phyloP scores from a whole-genome alignment of 2,797 vertebrate species.

The Alca torda region DNA sequence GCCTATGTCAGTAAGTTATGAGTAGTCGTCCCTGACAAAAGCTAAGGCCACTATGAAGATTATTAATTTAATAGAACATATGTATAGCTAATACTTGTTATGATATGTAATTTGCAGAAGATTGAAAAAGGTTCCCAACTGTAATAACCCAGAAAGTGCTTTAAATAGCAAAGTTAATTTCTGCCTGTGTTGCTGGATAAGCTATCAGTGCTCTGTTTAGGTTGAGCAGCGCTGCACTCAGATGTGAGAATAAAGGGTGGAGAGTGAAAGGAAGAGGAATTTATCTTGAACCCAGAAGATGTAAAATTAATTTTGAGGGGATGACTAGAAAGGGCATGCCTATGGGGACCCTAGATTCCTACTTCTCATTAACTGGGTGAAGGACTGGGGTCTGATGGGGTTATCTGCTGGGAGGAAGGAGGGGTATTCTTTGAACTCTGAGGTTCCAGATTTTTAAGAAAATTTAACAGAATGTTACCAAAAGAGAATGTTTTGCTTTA shows the following conservation, averaged over 20 bases:
- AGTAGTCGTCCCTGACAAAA: neutral
- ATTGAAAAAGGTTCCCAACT: neutral
- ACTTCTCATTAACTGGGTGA: neutral
- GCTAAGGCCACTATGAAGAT: neutral
- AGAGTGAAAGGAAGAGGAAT: neutral
- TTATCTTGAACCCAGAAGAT: neutral
- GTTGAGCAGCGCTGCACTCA: neutral
- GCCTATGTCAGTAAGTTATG: neutral
- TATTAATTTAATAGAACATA: slow-evolving; percentile 5
- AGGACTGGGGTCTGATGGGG: neutral
- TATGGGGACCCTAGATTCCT: neutral
- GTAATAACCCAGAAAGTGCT: neutral
- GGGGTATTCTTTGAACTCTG: neutral
- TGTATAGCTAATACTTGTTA: neutral
- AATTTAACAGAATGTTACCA: neutral
- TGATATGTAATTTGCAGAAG: neutral
- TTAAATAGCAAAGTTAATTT: slow-evolving; percentile 30
- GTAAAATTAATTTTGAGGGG: neutral
- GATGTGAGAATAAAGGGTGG: neutral
- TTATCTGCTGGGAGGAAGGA: neutral
- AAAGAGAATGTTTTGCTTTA: neutral
- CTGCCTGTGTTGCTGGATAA: neutral
- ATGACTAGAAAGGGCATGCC: neutral
- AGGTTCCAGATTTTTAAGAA: neutral
- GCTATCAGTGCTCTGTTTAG: neutral